Base-by-base conservation (phyloP, 2,797 vertebrate genomes). In the Pipistrellus pipistrellus region DNA sequence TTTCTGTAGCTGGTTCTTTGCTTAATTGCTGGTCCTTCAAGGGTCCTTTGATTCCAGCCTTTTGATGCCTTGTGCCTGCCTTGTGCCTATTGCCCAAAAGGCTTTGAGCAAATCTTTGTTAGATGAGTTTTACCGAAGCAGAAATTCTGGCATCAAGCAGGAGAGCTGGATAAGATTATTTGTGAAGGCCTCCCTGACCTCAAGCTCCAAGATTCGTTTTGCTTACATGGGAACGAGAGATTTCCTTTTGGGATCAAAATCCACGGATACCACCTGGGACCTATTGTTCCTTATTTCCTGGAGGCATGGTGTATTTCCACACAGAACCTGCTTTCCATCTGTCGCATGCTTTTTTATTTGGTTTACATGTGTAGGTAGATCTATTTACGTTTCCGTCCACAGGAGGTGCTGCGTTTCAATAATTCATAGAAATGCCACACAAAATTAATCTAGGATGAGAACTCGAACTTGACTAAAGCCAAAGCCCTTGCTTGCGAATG, bases 371-470 rank as follows among this genome's bases (percentile, higher is more conserved):
- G 87, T 92, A 91, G 95, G 84, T 92, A 91, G 95, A 96, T 97
- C 97, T 97, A 95, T 96, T 97, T 98, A 96, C 95, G 68, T 97
- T 91, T 97, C 96, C 23, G 48, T 76, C 95, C 97, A 81, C 78
- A 71, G 20, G 86, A 62, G 96, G 87, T 93, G 95, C 90, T 78
- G 82, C 80, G 91, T 71, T 98, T 98, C 97, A 98, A 98, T 98
- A 98, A 98, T 98, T 98, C 98, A 98, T 98, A 98, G 97, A 97
- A 98, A 94, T 48, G 90, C 98, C 93, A 30, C 90, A 57, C 90
- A 96, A 73, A 96, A 94, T 98, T 98, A 98, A 98, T 98, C 97
- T 92, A 46, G 84, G 96, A 91, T 44, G 95, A 97, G 96, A 97
- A 96, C 97, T 94, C 92, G 86, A 96, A 97, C 93, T 93, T 97